Conservation (phyloP, 2,113 vertebrate species). For the Eulacestoma nigropectus region DNA sequence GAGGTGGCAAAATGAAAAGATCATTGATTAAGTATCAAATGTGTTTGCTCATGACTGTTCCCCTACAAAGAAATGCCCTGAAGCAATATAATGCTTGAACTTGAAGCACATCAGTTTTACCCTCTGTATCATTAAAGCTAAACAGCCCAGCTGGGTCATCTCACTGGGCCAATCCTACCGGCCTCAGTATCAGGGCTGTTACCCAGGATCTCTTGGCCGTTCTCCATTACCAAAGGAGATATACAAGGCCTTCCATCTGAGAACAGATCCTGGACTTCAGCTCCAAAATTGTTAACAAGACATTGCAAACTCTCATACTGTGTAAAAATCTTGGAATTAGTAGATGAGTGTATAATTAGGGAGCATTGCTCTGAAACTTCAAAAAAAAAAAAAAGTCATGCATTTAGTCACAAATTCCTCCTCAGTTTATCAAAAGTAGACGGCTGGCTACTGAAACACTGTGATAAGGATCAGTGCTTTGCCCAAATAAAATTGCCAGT, state of each 20-base stretch:
- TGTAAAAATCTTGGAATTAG: not conserved
- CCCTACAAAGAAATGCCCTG: not conserved
- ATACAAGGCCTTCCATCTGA: not conserved
- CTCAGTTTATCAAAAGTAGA: not conserved
- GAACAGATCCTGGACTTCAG: not conserved
- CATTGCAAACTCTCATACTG: not conserved
- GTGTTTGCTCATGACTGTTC: not conserved
- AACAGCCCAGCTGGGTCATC: not conserved
- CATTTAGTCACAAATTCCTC: not conserved
- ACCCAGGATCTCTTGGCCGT: not conserved
- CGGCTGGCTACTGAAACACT: not conserved
- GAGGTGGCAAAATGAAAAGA: not conserved
- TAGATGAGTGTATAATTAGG: not conserved
- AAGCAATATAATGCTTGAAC: not conserved
- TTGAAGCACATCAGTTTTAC: not conserved
- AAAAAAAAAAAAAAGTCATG: not conserved
- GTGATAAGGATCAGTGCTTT: not conserved
- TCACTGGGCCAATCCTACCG: not conserved
- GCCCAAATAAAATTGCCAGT: not conserved
- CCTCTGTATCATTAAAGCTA: not conserved
- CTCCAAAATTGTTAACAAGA: not conserved
- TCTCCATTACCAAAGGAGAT: not conserved
- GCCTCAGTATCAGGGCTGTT: not conserved
- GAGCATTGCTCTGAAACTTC: not conserved
- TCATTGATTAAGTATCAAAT: not conserved